Conservation (phyloP, 2,113 vertebrate genomes). For the Sphyrna mokarran region DNA sequence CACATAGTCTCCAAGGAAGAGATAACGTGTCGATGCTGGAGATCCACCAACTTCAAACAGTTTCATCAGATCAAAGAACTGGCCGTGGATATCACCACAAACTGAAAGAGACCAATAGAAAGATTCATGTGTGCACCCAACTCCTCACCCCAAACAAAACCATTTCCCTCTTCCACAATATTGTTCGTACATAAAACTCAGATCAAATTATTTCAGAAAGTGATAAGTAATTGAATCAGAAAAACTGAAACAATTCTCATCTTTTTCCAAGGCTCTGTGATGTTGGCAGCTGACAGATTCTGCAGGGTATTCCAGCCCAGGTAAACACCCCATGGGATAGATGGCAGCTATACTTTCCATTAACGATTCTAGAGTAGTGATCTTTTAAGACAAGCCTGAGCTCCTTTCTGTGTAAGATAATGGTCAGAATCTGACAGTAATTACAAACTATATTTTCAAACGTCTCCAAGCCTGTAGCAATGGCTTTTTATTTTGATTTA, state of each 20-base stretch:
- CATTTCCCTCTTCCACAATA: background rate
- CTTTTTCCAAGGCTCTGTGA: background rate
- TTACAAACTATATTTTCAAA: background rate
- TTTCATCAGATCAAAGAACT: slow-evolving; percentile 99
- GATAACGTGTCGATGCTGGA: slow-evolving; percentile 94
- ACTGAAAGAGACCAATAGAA: slow-evolving; percentile 61
- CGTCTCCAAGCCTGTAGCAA: background rate
- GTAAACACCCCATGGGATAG: background rate
- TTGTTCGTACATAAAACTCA: background rate
- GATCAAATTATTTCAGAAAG: background rate
- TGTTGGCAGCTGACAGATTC: background rate
- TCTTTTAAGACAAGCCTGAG: background rate
- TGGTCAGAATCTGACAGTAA: background rate
- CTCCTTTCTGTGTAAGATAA: background rate
- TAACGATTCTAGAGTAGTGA: rapidly evolving
- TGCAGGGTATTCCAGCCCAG: background rate
- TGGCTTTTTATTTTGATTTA: background rate
- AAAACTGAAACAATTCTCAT: background rate
- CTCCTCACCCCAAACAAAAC: background rate
- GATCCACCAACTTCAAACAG: slow-evolving; percentile 97
- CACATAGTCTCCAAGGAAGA: slow-evolving; percentile 97
- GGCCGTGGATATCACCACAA: slow-evolving; percentile 96
- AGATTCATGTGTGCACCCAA: background rate
- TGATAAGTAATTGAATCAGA: background rate
- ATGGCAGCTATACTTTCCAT: background rate